Conservation (phyloP, 2,113 vertebrate genomes). For the Elachura formosa region DNA sequence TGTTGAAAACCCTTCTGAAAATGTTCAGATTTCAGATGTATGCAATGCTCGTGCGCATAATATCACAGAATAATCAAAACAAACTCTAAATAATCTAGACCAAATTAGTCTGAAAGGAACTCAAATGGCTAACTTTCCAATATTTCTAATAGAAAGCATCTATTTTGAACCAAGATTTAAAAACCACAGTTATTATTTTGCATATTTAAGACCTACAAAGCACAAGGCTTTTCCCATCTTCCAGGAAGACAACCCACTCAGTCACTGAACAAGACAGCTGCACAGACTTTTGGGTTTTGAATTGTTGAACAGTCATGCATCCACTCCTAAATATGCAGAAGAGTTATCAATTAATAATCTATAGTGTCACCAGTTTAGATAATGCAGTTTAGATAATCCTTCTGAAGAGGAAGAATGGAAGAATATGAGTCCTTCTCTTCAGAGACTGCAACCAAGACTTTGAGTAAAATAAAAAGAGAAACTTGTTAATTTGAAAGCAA, state of each 20-base stretch:
- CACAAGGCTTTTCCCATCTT: background rate
- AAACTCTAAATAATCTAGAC: background rate
- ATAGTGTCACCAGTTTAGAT: too few relatives aligned
- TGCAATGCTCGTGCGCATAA: background rate
- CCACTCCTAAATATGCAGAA: background rate
- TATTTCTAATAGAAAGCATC: background rate
- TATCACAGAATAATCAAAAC: background rate
- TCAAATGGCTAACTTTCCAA: background rate
- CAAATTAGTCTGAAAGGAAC: background rate
- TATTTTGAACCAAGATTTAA: background rate
- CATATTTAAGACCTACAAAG: background rate
- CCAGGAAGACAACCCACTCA: background rate
- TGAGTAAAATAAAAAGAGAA: background rate
- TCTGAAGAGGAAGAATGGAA: background rate
- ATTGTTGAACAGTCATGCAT: background rate
- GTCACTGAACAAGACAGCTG: background rate
- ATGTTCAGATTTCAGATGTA: background rate
- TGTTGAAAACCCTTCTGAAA: background rate
- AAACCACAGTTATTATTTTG: background rate
- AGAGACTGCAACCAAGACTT: rapidly evolving
- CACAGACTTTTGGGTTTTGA: background rate
- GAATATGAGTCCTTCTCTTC: background rate
- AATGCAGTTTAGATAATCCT: too few relatives aligned
- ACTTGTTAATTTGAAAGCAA: background rate
- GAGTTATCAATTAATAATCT: background rate